Evolutionary conservation across 2,113 vertebrate genomes (phyloP), one percentile per base, ranked within the genome.

Genomic region (Nesoenas mayeri): DNA sequence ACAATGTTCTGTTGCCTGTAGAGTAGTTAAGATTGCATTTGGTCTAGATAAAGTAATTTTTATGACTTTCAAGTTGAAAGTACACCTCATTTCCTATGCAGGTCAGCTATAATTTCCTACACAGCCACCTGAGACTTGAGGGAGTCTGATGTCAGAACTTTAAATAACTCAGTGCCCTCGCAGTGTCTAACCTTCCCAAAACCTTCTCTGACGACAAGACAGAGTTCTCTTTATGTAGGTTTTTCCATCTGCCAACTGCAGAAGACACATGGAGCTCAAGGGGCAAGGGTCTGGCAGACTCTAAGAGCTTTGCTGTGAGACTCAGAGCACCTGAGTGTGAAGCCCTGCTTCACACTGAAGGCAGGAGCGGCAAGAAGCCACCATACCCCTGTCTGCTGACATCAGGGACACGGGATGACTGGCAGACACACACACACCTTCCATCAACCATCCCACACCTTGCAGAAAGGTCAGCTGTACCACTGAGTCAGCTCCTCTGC

Each of bases 1-100:
- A 91, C 21, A 56, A 65, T 71, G 44, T 73, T 81, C 32, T 84
- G 64, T 13, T 1, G 9, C 21, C n/a, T 34, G 10, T 36, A 31
- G 13, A 32, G 65, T 4, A 65, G 42, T 8, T 26, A 67, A 67
- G 21, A 60, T n/a, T 42, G 60, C 44, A 51, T n/a, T 72, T 83
- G 18, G 40, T 85, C 79, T 88, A 93, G 36, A 81, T 75, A 79
- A 84, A 88, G 78, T 61, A 58, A 82, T 62, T 83, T 82, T 58
- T 47, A 32, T 73, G 84, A 77, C 81, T 88, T 85, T 94, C 50
- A 87, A 38, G n/a, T 53, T 85, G 50, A 54, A 94, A 83, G 81
- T 18, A 89, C 58, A 85, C 28, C 81, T 95, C n/a, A 79, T 93
- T 96, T 89, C 78, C 87, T 85, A 87, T 94, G 87, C 81, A 95